Percentiles rank a stretch among this genome's conserved stretches.
Conservation (phyloP, 2,113 vertebrate genomes). For the Vimba vimba region DNA sequence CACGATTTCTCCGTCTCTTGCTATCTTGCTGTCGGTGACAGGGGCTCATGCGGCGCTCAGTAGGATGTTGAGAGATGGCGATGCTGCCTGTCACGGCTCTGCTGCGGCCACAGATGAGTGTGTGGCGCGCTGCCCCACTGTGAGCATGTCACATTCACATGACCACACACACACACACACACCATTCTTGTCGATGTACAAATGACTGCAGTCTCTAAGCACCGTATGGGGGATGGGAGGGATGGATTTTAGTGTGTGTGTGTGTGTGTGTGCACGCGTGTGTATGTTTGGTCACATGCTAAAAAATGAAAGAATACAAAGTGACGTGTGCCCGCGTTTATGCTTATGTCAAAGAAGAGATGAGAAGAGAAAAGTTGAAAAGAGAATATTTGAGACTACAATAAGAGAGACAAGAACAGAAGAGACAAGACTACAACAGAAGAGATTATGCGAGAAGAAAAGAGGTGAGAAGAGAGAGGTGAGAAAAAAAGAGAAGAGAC, state of each 20-base stretch:
- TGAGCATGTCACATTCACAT: slow-evolving; percentile 37
- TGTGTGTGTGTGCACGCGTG: background rate
- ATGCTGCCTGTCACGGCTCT: slow-evolving; percentile 20
- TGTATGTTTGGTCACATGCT: slow-evolving; percentile 3
- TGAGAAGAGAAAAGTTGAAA: background rate
- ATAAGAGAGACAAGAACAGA: background rate
- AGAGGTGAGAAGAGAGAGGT: slow-evolving; percentile 3
- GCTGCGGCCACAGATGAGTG: slow-evolving; percentile 16
- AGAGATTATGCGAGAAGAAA: background rate
- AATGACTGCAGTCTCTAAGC: slow-evolving; percentile 37
- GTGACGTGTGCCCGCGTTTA: slow-evolving; percentile 7
- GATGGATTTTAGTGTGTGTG: slow-evolving; percentile 11
- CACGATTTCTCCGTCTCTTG: slow-evolving; percentile 22
- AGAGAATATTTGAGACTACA: no score
- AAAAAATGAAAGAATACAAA: slow-evolving; percentile 20
- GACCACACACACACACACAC: slow-evolving; percentile 30
- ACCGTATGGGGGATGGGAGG: slow-evolving; percentile 19
- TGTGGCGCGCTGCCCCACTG: slow-evolving; percentile 8
- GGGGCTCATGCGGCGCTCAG: slow-evolving; percentile 27
- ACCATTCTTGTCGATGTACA: slow-evolving; percentile 25
- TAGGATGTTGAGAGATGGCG: slow-evolving; percentile 6
- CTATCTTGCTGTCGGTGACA: slow-evolving; percentile 31
- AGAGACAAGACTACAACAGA: background rate
- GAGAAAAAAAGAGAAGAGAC: background rate
- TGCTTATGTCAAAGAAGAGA: background rate